phyloP scores from a whole-genome alignment of 2,888 invertebrate genomes.

The Rotaria macrura region DNA sequence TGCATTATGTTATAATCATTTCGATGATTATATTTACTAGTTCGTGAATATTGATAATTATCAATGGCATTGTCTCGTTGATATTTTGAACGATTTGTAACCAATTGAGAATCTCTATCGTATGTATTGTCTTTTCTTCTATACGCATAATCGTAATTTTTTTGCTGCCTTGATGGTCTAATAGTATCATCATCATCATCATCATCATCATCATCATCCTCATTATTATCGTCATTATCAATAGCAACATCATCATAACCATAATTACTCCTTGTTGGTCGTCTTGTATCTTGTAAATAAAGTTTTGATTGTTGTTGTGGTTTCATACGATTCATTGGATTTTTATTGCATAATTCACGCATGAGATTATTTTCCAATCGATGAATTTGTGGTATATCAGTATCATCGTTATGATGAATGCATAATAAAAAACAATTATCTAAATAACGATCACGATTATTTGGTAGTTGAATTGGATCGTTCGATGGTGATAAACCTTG shows the following conservation, averaged over 20 bases:
- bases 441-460: neutral
- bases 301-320: neutral
- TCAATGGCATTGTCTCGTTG: neutral
- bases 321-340: neutral
- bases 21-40: neutral
- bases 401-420: neutral
- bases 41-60: neutral
- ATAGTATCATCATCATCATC: neutral
- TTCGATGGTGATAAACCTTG: neutral
- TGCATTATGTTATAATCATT: neutral
- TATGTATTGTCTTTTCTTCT: neutral
- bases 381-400: neutral
- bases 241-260: neutral
- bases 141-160: neutral
- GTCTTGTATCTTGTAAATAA: neutral
- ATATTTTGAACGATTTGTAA: neutral
- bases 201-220: neutral
- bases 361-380: neutral
- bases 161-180: neutral
- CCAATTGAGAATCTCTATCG: neutral
- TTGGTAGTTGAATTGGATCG: neutral
- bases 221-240: too few species aligned
- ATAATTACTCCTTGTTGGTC: too few species aligned
- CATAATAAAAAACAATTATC: slow-evolving; percentile 3
- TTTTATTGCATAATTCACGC: neutral